phyloP scores from a whole-genome alignment of 2,113 vertebrate genomes.

The Chaetura pelagica region DNA sequence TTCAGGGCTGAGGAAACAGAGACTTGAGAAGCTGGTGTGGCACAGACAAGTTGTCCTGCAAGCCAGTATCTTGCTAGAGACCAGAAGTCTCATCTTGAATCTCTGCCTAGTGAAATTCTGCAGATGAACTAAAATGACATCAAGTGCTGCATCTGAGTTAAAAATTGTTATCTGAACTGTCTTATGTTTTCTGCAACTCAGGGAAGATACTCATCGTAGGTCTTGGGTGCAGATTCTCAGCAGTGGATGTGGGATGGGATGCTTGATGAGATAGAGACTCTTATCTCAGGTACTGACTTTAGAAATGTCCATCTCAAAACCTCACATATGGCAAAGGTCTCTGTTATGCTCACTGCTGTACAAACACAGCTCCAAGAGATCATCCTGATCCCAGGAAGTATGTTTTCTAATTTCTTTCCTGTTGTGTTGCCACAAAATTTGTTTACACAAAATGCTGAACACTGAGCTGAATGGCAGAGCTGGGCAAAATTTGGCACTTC shows the following conservation, averaged over 20 bases:
- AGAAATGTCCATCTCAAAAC: not conserved
- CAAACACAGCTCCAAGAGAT: not conserved
- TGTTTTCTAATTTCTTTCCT: not conserved
- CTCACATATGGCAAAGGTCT: not conserved
- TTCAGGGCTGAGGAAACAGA: not conserved
- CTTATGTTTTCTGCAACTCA: not conserved
- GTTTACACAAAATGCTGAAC: not conserved
- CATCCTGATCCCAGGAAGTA: not conserved
- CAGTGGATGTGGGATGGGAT: not conserved
- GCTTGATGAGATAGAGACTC: not conserved
- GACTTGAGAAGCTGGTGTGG: not conserved
- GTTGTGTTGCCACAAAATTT: not conserved
- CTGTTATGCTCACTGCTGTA: not conserved
- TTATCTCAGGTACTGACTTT: not conserved
- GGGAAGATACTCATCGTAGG: not conserved
- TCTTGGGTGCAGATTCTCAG: not conserved
- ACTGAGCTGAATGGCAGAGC: not conserved
- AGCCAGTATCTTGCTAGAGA: not conserved
- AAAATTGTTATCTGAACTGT: not conserved
- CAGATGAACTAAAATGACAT: not conserved
- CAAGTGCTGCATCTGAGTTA: rapidly evolving
- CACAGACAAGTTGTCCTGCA: not conserved
- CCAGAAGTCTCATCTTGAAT: not conserved
- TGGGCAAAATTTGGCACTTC: not conserved
- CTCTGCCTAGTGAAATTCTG: not conserved